These are phyloP conservation scores for Sebastes aleutianus DNA, from an alignment of 2,797 vertebrate genomes.

Conservation along the genomic window DNA sequence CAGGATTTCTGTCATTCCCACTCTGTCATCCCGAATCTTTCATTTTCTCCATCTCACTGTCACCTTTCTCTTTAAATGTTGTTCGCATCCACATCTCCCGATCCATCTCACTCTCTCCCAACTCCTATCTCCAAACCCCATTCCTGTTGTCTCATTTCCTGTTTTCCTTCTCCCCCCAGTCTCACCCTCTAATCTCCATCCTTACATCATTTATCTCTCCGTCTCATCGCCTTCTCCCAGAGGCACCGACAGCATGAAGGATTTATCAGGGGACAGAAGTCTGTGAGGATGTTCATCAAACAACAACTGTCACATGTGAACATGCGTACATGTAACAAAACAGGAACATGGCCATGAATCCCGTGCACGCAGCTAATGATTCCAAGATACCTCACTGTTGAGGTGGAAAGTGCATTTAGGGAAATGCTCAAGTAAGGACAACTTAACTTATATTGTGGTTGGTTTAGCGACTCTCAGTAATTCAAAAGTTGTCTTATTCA, in stretches of 20 bases:
- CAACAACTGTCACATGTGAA: background rate
- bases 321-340: background rate
- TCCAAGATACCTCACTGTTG: background rate
- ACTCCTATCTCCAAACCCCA: slow-evolving; percentile 20
- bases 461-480: too few species aligned
- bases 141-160: slow-evolving; percentile 53
- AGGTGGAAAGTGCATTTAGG: background rate
- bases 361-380: background rate
- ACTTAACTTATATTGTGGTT: background rate
- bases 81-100: background rate
- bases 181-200: slow-evolving; percentile 41
- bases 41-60: slow-evolving; percentile 2
- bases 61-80: background rate
- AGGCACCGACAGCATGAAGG: slow-evolving; percentile 32
- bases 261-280: slow-evolving; percentile 29
- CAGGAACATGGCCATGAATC: background rate
- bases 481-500: background rate
- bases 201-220: slow-evolving; percentile 55
- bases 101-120: slow-evolving; percentile 10
- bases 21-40: background rate
- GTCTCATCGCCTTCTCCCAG: slow-evolving; percentile 42
- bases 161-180: slow-evolving; percentile 2
- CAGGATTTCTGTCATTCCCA: background rate
- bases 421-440: background rate
- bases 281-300: slow-evolving; percentile 19